A percentile compares a stretch with the other conserved stretches of the same genome.
Evolutionary conservation across 1,140 invertebrate species (phyloP).

Genomic region (Drosophila suzukii): DNA sequence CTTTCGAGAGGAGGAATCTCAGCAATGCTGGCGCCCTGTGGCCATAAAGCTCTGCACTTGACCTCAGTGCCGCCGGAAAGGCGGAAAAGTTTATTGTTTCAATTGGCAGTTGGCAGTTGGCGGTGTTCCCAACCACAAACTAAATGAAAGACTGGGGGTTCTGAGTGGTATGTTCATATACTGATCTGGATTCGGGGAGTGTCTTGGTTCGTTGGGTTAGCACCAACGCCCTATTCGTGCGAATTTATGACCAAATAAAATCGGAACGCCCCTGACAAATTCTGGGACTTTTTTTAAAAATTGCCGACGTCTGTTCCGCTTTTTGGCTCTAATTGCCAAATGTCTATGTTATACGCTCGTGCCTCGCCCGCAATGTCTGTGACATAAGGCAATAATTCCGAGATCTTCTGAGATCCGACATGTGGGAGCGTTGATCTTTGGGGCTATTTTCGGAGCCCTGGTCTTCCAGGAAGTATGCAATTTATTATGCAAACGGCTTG

Average conservation of each 20-base stretch:
- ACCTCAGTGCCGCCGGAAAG: conserved; percentile 36
- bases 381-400: conserved; percentile 43
- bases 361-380: conserved; percentile 51
- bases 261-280: conserved; percentile 52
- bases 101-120: background rate
- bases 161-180: no score
- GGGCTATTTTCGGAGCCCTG: conserved; percentile 34
- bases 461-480: conserved; percentile 76
- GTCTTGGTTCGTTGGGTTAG: conserved; percentile 35
- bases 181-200: conserved; percentile 6
- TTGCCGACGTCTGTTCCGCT: conserved; percentile 34
- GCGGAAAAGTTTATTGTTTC: conserved; percentile 24
- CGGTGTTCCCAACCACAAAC: background rate
- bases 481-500: conserved; percentile 66
- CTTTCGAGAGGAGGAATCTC: conserved; percentile 34
- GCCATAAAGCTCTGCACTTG: conserved; percentile 54
- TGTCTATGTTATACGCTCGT: conserved; percentile 57
- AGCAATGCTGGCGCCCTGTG: conserved; percentile 53
- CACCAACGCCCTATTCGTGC: conserved; percentile 53
- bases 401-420: conserved; percentile 17
- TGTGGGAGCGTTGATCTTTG: conserved; percentile 76
- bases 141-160: background rate
- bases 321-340: conserved; percentile 71
- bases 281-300: conserved; percentile 54
- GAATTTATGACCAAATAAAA: conserved; percentile 74